phyloP scores from a whole-genome alignment of 2,113 vertebrate genomes.

The Salvelinus sp. region DNA sequence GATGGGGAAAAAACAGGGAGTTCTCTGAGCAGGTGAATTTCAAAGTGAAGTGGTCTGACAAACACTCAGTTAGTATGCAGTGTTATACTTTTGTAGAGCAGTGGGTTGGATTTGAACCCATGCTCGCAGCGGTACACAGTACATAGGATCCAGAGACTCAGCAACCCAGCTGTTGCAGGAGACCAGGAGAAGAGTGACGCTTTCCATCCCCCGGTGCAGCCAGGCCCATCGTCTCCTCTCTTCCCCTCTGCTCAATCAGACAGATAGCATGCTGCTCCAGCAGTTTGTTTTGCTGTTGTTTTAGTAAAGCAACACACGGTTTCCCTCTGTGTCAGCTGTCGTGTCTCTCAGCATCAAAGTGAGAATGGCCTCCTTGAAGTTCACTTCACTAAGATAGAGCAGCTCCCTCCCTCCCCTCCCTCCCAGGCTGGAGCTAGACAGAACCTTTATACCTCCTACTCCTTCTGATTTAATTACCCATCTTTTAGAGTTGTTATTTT shows the following conservation, averaged over 20 bases:
- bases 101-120: no score
- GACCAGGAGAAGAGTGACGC: background rate
- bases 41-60: background rate
- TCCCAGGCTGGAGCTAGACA: no score
- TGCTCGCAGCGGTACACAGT: no score
- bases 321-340: conserved; percentile 40
- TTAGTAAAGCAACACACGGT: conserved; percentile 44
- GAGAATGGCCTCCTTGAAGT: conserved; percentile 13
- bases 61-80: background rate
- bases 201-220: background rate
- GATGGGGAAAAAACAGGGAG: background rate
- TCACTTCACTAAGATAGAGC: background rate
- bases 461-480: conserved; percentile 32
- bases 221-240: no score
- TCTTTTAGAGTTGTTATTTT: conserved; percentile 6
- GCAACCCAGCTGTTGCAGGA: conserved; percentile 3
- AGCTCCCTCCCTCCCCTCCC: background rate
- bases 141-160: background rate
- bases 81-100: no score
- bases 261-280: background rate
- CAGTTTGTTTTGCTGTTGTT: conserved; percentile 48
- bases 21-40: background rate
- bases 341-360: conserved; percentile 44
- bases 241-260: background rate
- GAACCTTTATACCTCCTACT: background rate